These are phyloP conservation scores for Mimachlamys varia DNA, from an alignment of 2,888 invertebrate species.

Conservation along the genomic window DNA sequence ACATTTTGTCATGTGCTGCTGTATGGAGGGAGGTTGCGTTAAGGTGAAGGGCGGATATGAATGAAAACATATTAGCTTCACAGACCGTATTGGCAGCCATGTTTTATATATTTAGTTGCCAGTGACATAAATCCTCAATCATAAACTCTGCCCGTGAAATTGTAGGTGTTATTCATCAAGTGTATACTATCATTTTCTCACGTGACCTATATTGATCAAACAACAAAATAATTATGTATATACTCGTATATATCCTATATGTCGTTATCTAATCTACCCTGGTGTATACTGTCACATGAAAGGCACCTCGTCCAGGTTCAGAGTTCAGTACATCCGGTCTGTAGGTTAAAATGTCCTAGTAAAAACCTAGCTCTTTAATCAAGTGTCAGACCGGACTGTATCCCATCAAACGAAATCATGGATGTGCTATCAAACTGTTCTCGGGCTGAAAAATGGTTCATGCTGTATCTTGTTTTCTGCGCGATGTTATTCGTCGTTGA, in stretches of 20 bases:
- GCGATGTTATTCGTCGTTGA: neutral
- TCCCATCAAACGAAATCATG: neutral
- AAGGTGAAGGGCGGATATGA: no score
- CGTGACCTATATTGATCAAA: neutral
- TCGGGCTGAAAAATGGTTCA: neutral
- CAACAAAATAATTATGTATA: neutral
- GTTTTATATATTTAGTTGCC: no score
- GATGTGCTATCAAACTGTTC: neutral
- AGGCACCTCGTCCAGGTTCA: neutral
- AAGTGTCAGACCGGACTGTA: neutral
- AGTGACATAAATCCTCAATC: no score
- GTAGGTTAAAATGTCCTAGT: neutral
- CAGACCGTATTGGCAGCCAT: no score
- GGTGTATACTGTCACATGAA: neutral
- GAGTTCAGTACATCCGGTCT: conserved; percentile 2
- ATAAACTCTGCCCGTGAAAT: no score
- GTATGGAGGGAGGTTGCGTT: no score
- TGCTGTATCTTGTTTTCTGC: neutral
- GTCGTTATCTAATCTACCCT: neutral
- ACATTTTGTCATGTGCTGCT: no score
- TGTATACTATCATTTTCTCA: neutral
- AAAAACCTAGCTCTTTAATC: neutral
- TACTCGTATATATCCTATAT: neutral
- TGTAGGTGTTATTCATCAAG: no score
- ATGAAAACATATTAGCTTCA: no score